Conservation (phyloP, 64 coral and sea anemone species). For the Hydrozoanthus tunicans region DNA sequence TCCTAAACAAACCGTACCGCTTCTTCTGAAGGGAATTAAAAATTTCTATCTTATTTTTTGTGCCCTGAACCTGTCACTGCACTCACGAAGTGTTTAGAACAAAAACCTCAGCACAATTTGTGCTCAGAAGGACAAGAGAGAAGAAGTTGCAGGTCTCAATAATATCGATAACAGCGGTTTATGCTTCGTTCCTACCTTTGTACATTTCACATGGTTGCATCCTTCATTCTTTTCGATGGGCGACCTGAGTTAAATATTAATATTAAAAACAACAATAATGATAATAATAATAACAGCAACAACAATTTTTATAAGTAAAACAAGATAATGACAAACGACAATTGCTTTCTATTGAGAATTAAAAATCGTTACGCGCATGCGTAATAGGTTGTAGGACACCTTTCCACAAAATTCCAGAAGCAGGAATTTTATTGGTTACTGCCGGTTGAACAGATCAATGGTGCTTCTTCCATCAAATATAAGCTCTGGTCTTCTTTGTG, state of each 20-base stretch:
- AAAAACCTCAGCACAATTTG: not conserved
- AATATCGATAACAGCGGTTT: not conserved
- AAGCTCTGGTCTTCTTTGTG: no score
- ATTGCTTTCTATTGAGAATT: no score
- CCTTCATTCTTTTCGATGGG: slow-evolving; percentile 98
- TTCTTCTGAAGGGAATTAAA: no score
- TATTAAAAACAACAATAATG: not conserved
- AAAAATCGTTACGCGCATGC: no score
- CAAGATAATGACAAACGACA: no score
- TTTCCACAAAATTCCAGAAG: no score
- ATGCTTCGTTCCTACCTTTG: slow-evolving; percentile 68
- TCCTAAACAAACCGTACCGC: no score
- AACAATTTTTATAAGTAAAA: not conserved
- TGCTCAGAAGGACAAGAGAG: not conserved
- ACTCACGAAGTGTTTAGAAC: no score
- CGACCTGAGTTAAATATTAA: slow-evolving; percentile 58
- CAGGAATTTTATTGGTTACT: no score
- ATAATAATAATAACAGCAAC: not conserved
- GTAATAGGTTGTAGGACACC: no score
- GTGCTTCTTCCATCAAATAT: no score
- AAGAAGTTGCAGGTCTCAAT: not conserved
- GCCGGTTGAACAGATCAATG: no score
- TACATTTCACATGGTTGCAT: slow-evolving; percentile 98
- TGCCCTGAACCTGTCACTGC: not conserved
- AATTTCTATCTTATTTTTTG: not conserved